Conservation (phyloP, 2,113 vertebrate species). For the Echinops telfairi region DNA sequence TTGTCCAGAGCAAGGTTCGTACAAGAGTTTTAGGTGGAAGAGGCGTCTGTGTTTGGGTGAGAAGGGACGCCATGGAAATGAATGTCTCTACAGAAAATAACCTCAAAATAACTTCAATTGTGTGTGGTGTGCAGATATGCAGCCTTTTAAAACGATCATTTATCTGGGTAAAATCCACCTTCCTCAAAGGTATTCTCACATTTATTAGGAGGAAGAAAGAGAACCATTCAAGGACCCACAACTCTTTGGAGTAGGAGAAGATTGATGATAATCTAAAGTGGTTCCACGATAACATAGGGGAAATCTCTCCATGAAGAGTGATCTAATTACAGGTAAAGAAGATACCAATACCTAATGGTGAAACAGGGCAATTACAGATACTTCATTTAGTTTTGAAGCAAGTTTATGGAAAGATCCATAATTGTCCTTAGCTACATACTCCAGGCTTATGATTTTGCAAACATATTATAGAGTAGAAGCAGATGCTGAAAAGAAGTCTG, state of each 20-base stretch:
- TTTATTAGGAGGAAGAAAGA: neutral
- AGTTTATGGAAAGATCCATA: neutral
- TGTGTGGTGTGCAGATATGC: neutral
- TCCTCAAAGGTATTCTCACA: neutral
- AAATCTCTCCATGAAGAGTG: neutral
- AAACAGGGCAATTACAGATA: neutral
- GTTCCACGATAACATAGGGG: neutral
- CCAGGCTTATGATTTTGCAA: neutral
- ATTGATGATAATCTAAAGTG: neutral
- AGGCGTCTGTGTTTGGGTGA: neutral
- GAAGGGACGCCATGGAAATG: neutral
- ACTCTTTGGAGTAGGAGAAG: neutral
- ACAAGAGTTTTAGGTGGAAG: neutral
- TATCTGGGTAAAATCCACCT: neutral
- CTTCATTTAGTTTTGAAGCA: neutral
- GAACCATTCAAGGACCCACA: neutral
- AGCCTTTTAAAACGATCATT: neutral
- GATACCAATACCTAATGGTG: neutral
- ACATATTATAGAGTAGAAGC: neutral
- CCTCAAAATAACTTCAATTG: neutral
- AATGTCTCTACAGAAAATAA: neutral
- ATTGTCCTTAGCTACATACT: neutral
- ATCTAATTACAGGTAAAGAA: neutral
- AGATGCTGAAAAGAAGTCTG: neutral
- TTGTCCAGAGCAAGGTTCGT: neutral